Evolutionary conservation across 2,797 vertebrate species (phyloP).

Genomic region (Calcarius lapponicus): DNA sequence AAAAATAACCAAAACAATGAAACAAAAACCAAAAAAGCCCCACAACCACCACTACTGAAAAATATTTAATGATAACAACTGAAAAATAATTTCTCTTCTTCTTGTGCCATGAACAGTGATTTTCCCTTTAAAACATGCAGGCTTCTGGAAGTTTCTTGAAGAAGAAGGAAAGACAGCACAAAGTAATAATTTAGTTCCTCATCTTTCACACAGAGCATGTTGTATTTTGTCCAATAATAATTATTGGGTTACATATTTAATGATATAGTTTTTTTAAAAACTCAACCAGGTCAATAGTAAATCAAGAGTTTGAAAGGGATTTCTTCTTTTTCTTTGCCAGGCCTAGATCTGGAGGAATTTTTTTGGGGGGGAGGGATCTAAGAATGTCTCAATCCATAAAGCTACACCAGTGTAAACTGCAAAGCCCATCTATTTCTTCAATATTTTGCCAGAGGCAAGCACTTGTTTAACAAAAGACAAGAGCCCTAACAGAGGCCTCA

Average conservation of each 20-base stretch:
- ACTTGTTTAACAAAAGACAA: not conserved
- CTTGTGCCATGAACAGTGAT: accelerated
- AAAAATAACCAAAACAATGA: no score
- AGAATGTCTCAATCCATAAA: not conserved
- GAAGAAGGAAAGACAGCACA: not conserved
- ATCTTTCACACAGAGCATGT: not conserved
- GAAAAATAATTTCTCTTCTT: not conserved
- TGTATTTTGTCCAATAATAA: not conserved
- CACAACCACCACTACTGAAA: not conserved
- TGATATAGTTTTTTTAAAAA: not conserved
- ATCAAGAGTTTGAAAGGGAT: not conserved
- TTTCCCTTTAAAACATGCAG: not conserved
- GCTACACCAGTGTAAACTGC: not conserved
- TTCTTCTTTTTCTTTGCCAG: not conserved
- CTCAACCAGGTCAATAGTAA: not conserved
- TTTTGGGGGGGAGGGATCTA: accelerated
- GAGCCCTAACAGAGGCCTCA: not conserved
- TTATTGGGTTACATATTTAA: not conserved
- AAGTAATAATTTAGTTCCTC: not conserved
- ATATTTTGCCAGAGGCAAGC: not conserved
- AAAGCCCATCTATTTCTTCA: not conserved
- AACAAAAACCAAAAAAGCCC: not conserved
- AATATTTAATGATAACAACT: not conserved
- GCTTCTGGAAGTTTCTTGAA: not conserved
- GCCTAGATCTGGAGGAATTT: not conserved